These are phyloP conservation scores for Calvadosia cruxmelitensis DNA, from an alignment of 30 jellyfish, hydroid and myxozoan species.

Conservation along the genomic window DNA sequence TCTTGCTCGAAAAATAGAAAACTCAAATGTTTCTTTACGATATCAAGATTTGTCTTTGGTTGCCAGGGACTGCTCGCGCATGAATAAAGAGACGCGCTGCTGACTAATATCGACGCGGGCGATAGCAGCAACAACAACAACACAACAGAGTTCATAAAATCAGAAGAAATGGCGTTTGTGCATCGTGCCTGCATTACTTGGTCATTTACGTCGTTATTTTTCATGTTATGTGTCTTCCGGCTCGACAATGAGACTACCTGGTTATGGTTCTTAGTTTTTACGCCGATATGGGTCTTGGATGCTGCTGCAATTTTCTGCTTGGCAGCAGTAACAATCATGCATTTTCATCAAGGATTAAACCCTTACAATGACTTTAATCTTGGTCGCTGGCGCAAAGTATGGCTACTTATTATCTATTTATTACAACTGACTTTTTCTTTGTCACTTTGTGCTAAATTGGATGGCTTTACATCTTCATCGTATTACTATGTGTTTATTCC, in stretches of 20 bases:
- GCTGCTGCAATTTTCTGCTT: conserved; percentile 39
- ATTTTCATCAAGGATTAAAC: conserved; percentile 34
- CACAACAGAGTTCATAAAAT: no score
- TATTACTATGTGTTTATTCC: conserved; percentile 61
- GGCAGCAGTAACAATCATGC: conserved; percentile 24
- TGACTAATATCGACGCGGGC: no score
- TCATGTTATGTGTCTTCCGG: conserved; percentile 49
- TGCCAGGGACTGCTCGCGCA: no score
- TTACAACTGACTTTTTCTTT: conserved; percentile 42
- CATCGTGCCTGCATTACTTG: conserved; percentile 57
- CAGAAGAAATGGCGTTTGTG: conserved; percentile 79
- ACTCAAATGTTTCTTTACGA: no score
- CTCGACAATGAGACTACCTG: conserved; percentile 59
- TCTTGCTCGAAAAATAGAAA: no score
- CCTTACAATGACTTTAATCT: conserved; percentile 29
- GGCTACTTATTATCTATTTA: conserved; percentile 35
- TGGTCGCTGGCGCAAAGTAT: conserved; percentile 43
- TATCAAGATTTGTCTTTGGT: no score
- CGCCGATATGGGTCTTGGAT: conserved; percentile 80
- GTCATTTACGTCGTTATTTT: conserved; percentile 42
- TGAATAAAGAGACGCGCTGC: no score
- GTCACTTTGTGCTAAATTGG: conserved; percentile 72
- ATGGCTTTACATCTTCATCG: conserved; percentile 47
- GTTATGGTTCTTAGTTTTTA: conserved; percentile 78
- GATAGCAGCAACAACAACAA: no score